phyloP scores from a whole-genome alignment of 1,140 invertebrate species.

The Anoplolepis gracilipes region DNA sequence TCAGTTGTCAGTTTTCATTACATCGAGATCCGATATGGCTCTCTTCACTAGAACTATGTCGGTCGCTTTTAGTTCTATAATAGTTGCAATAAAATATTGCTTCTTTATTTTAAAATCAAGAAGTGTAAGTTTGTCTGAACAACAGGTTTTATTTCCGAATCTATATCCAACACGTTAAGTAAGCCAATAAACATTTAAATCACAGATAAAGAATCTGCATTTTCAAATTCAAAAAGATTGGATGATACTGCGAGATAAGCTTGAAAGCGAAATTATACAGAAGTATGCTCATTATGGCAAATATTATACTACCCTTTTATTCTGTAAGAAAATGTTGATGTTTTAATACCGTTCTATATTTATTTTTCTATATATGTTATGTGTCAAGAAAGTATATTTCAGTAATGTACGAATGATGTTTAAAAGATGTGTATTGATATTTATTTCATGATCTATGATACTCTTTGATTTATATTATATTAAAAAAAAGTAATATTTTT shows the following conservation, averaged over 20 bases:
- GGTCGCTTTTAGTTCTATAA: neutral
- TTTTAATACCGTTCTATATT: neutral
- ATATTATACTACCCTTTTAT: neutral
- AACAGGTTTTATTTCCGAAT: neutral
- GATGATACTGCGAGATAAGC: slow-evolving; percentile 11
- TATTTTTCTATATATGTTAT: neutral
- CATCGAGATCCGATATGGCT: neutral
- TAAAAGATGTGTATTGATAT: neutral
- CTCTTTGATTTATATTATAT: neutral
- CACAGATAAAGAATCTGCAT: slow-evolving; percentile 22
- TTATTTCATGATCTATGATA: neutral
- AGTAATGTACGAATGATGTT: neutral
- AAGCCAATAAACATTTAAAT: neutral
- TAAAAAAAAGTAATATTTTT: neutral
- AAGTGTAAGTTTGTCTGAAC: neutral
- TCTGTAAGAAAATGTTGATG: slow-evolving; percentile 9
- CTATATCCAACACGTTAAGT: neutral
- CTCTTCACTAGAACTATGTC: slow-evolving; percentile 22
- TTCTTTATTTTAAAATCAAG: slow-evolving; percentile 18
- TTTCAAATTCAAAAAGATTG: slow-evolving; percentile 22
- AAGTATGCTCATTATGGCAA: neutral
- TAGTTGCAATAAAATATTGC: neutral
- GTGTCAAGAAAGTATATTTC: neutral
- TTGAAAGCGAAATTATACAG: slow-evolving; percentile 45
- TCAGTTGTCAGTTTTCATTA: slow-evolving; percentile 23